Evolutionary conservation across 2,797 vertebrate species (phyloP), one percentile per base, ranked within the genome.

Genomic region (Gobio occitaniae): DNA sequence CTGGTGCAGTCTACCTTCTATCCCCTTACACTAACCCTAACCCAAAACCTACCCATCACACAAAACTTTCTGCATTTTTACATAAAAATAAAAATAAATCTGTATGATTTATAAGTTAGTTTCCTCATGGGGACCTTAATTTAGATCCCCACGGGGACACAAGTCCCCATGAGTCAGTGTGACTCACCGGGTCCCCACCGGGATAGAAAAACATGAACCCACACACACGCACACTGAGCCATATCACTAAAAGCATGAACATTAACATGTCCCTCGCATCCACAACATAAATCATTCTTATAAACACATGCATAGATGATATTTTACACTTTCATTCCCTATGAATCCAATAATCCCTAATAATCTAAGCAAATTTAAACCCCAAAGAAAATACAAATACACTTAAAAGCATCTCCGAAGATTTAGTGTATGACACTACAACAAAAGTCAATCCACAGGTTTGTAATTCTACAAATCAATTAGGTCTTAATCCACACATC

Each of bases 401-500:
- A 29, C 41, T 52, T 21, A 59, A 56, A 17, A 21, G 2, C 16
- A 11, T 17, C 13, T 32, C n/a, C 50, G 38, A 76, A 59, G 11
- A 72, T 25, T 70, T 7, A 71, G 2, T 12, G 36, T 16, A 21
- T 52, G 29, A 25, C 21, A 25, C 41, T 32, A 41, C 38, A 44
- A 9, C 29, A 68, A 7, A 63, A 38, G 47, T 6, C 66, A 32
- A 80, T 52, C 36, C 56, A 68, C 83, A 77, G 70, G 44, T 56
- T 25, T 19, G 50, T 21, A 72, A 80, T 76, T 44, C 72, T 72
- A 50, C 36, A 50, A 77, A 32, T 80, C 25, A 84, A 84, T 82
- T 74, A 80, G 38, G 61, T 66, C 61, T 47, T 84, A 82, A 86
- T 88, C 71, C 88, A 44, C 61, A 71, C 13, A 69, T 59, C 52